A percentile compares a stretch with the other conserved stretches of the same genome.
phyloP scores from a whole-genome alignment of 2,888 invertebrate species.

The Ophion costatus region DNA sequence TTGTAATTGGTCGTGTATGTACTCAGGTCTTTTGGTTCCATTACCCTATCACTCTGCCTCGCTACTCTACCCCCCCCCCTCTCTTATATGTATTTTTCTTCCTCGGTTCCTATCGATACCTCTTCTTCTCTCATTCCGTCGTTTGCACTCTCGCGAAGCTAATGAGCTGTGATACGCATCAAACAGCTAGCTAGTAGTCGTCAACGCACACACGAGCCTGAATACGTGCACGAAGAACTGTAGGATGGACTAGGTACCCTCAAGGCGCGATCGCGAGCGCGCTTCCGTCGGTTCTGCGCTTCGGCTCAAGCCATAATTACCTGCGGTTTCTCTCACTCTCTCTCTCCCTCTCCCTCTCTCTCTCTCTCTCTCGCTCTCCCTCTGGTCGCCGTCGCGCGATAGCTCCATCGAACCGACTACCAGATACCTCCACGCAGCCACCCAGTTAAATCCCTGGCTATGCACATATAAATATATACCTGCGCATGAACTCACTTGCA shows the following conservation, averaged over 20 bases:
- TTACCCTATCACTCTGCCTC: slow-evolving; percentile 49
- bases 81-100: slow-evolving; percentile 64
- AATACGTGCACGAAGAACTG: slow-evolving; percentile 3
- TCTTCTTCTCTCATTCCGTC: slow-evolving; percentile 76
- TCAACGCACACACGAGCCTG: slow-evolving; percentile 9
- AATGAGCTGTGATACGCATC: slow-evolving; percentile 83
- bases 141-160: slow-evolving; percentile 80
- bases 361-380: slow-evolving; percentile 11
- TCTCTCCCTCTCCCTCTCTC: neutral
- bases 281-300: slow-evolving; percentile 72
- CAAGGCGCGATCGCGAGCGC: slow-evolving; percentile 63
- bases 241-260: slow-evolving; percentile 38
- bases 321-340: slow-evolving; percentile 26
- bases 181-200: slow-evolving; percentile 74
- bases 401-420: slow-evolving; percentile 63
- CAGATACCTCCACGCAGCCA: slow-evolving; percentile 58
- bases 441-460: slow-evolving; percentile 47
- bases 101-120: slow-evolving; percentile 67
- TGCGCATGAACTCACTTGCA: neutral
- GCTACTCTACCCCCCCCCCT: slow-evolving; percentile 36
- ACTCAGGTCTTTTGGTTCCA: slow-evolving; percentile 49
- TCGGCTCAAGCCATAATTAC: slow-evolving; percentile 65
- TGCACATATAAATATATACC: neutral
- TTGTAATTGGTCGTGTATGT: slow-evolving; percentile 82
- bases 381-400: slow-evolving; percentile 49